Conservation (phyloP, 2,113 vertebrate species). For the Lipophrys pholis region DNA sequence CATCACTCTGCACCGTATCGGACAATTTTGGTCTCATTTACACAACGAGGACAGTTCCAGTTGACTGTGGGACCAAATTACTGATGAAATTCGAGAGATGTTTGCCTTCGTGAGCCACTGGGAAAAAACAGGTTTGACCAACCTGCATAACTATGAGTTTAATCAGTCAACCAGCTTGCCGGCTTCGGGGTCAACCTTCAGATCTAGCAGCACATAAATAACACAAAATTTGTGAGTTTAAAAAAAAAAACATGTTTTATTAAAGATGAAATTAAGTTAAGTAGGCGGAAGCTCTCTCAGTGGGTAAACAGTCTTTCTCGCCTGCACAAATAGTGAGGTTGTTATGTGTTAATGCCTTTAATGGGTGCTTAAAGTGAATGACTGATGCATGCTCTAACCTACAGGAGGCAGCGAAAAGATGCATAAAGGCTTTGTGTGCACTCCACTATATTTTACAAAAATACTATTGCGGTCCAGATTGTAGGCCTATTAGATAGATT, state of each 20-base stretch:
- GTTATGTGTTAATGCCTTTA: not conserved
- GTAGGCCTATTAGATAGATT: slow-evolving; percentile 61
- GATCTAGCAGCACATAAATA: not conserved
- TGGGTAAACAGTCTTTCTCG: too few relatives aligned
- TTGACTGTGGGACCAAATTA: slow-evolving; percentile 2
- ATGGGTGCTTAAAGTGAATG: not conserved
- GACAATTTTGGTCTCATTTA: slow-evolving; percentile 9
- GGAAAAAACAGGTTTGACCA: not conserved
- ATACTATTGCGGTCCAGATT: slow-evolving; percentile 29
- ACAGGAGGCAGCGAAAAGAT: slow-evolving; percentile 6
- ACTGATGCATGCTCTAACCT: not conserved
- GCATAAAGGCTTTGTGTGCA: slow-evolving; percentile 14
- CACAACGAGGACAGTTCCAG: slow-evolving; percentile 14
- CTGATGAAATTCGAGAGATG: slow-evolving; percentile 1
- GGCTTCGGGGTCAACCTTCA: slow-evolving; percentile 34
- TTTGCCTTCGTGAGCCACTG: slow-evolving; percentile 21
- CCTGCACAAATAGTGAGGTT: too few relatives aligned
- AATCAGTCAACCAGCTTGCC: slow-evolving; percentile 30
- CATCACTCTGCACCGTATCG: slow-evolving; percentile 18
- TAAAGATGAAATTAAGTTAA: not conserved
- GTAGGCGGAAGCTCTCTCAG: not conserved
- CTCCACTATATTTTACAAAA: slow-evolving; percentile 14
- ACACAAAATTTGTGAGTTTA: not conserved
- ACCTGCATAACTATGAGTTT: slow-evolving; percentile 41
- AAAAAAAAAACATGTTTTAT: too few relatives aligned